These are phyloP conservation scores for Scaptodrosophila latifasciaeformis DNA, from an alignment of 2,888 invertebrate genomes.

Conservation along the genomic window DNA sequence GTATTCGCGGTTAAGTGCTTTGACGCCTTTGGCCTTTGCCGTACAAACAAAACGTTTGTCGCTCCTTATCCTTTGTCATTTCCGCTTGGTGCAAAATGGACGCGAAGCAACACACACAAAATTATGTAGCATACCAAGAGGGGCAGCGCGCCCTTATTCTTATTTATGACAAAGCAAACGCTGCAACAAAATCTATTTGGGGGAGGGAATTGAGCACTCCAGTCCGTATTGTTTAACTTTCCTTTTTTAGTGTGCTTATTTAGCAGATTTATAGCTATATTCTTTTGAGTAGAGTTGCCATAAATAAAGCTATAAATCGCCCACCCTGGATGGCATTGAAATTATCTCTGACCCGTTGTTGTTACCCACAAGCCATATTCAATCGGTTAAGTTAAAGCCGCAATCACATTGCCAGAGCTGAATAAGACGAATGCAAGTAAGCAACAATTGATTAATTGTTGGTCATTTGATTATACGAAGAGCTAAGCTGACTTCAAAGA, in stretches of 20 bases:
- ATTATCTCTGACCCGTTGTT: too few species aligned
- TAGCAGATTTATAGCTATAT: conserved; percentile 29
- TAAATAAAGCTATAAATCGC: conserved; percentile 10
- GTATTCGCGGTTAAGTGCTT: conserved; percentile 60
- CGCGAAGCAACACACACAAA: conserved; percentile 16
- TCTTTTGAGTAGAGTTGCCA: conserved; percentile 12
- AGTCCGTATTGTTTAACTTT: background rate
- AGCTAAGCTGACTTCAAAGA: background rate
- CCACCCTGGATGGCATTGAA: background rate
- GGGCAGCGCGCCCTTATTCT: background rate
- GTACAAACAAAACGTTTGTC: conserved; percentile 40
- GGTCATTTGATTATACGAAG: background rate
- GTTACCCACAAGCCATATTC: too few species aligned
- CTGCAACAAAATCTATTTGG: too few species aligned
- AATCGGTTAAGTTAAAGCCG: background rate
- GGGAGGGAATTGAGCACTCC: too few species aligned
- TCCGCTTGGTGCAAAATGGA: conserved; percentile 10
- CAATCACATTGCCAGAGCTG: conserved; percentile 7
- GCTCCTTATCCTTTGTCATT: conserved; percentile 43
- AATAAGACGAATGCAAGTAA: conserved; percentile 16
- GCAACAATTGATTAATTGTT: conserved; percentile 27
- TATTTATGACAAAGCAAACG: too few species aligned
- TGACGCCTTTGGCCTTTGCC: conserved; percentile 49
- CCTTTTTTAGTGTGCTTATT: background rate
- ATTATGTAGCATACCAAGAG: conserved; percentile 16